Evolutionary conservation across 2,888 invertebrate species (phyloP).

Genomic region (Trachelus troglodyta): DNA sequence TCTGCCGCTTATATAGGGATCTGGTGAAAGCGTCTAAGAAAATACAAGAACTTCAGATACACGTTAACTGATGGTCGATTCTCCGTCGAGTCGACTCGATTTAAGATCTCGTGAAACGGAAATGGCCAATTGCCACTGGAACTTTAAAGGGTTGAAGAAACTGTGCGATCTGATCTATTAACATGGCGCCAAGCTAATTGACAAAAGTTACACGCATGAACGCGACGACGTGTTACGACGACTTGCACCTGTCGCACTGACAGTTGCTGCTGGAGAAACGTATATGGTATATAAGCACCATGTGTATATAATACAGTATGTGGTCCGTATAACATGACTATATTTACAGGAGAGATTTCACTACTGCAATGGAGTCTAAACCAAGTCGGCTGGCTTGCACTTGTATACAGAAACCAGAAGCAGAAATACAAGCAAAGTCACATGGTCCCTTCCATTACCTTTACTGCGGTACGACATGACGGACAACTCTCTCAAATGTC

Average conservation of each 20-base stretch:
- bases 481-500: not conserved
- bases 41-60: not conserved
- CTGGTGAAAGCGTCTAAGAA: constrained; percentile 24
- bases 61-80: not conserved
- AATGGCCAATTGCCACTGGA: not conserved
- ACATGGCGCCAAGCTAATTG: not conserved
- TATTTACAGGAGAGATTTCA: not conserved
- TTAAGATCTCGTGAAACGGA: not conserved
- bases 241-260: not conserved
- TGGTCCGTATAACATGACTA: not conserved
- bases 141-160: not conserved
- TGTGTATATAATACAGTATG: not conserved
- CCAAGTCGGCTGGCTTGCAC: not conserved
- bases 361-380: not conserved
- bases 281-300: not conserved
- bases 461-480: not conserved
- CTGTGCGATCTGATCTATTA: not conserved
- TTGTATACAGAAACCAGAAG: not conserved
- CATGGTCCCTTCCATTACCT: not conserved
- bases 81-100: not conserved
- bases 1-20: constrained; percentile 39
- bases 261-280: not conserved
- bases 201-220: not conserved
- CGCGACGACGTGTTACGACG: not conserved
- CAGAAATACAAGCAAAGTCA: not conserved